A percentile compares a stretch with the other conserved stretches of the same genome.
Evolutionary conservation across 2,113 vertebrate species (phyloP).

Genomic region (Pongo pygmaeus): DNA sequence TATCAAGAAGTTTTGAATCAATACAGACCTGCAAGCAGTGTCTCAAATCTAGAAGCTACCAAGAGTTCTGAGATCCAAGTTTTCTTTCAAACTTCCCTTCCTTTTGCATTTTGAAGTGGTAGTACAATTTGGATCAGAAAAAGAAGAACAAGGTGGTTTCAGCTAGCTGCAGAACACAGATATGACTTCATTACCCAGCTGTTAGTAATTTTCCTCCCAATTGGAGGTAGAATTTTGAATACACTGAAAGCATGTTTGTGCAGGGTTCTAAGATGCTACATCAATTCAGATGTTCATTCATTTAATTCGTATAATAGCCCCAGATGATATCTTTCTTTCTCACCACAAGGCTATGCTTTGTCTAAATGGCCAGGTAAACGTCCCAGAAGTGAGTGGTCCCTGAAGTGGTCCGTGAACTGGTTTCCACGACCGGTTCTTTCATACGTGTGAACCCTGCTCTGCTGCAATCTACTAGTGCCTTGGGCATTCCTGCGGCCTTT

Average conservation of each 20-base stretch:
- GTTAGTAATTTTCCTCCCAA: constrained; percentile 48
- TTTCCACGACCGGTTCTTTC: neutral
- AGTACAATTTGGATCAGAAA: constrained; percentile 36
- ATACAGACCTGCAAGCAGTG: constrained; percentile 1
- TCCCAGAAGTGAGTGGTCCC: neutral
- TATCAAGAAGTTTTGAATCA: neutral
- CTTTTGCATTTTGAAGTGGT: constrained; percentile 28
- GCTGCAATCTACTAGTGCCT: neutral
- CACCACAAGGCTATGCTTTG: neutral
- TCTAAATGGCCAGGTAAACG: neutral
- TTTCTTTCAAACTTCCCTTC: constrained; percentile 45
- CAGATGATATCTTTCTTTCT: neutral
- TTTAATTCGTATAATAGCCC: neutral
- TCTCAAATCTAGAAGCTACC: neutral
- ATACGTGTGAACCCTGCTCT: neutral
- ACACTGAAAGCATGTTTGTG: neutral
- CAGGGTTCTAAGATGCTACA: neutral
- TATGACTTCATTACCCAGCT: constrained; percentile 62
- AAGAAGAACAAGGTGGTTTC: constrained; percentile 62
- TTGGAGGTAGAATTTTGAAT: constrained; percentile 32
- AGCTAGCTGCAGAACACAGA: constrained; percentile 50
- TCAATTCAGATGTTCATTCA: neutral
- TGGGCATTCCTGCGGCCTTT: neutral
- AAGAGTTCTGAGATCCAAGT: constrained; percentile 10
- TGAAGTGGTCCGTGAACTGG: too few relatives aligned